A percentile compares a stretch with the other conserved stretches of the same genome.
These are phyloP conservation scores for Steinernema khuongi DNA, from an alignment of 1,140 invertebrate species.

Conservation along the genomic window DNA sequence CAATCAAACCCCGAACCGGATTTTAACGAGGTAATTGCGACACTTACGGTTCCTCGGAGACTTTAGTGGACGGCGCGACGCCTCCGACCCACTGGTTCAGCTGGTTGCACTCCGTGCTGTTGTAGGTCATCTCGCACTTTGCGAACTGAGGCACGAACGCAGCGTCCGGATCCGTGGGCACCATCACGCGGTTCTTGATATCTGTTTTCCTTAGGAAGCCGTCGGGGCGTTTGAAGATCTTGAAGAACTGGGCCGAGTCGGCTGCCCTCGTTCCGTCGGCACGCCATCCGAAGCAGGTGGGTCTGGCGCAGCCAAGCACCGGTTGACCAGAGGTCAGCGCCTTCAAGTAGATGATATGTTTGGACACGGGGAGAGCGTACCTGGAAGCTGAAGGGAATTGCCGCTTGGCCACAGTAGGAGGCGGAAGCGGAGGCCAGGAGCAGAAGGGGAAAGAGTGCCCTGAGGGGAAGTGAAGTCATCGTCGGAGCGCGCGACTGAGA, in stretches of 20 bases:
- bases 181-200: conserved; percentile 12
- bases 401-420: conserved; percentile 32
- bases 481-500: not conserved
- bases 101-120: not conserved
- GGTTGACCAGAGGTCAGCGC: conserved; percentile 26
- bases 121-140: not conserved
- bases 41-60: not conserved
- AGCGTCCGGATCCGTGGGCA: not conserved
- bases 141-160: not conserved
- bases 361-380: conserved; percentile 2
- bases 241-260: conserved; percentile 33
- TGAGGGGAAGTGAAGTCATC: not conserved
- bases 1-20: no score
- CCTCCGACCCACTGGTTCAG: conserved; percentile 34
- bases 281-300: conserved; percentile 32
- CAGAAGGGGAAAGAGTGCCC: not conserved
- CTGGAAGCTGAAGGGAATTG: conserved; percentile 38
- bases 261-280: conserved; percentile 29
- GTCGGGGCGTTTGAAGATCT: conserved; percentile 29
- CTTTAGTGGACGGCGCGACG: conserved; percentile 15
- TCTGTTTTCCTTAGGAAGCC: conserved; percentile 22
- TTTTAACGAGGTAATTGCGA: not conserved
- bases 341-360: not conserved
- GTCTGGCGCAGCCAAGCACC: conserved; percentile 31
- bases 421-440: conserved; percentile 7